A percentile compares a stretch with the other conserved stretches of the same genome.
These are phyloP conservation scores for Xiphophorus hellerii DNA, from an alignment of 2,113 vertebrate genomes.

Conservation along the genomic window DNA sequence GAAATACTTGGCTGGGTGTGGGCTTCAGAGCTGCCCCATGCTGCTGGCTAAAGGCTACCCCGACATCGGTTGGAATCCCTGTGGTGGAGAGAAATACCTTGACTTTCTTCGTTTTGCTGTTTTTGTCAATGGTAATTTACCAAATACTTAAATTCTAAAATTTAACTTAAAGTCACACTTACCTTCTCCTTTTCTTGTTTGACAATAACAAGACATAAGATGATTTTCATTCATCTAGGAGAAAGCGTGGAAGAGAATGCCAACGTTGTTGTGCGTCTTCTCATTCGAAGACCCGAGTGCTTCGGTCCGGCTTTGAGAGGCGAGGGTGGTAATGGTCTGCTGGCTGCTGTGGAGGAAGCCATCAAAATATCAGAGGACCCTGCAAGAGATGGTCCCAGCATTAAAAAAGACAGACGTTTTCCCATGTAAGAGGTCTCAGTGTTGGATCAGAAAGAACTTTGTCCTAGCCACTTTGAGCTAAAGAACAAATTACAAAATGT, in stretches of 20 bases:
- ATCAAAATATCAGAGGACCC: slow-evolving; percentile 95
- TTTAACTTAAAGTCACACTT: background rate
- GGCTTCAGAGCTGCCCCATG: slow-evolving; percentile 92
- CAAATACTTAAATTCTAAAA: slow-evolving; percentile 30
- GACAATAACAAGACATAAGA: background rate
- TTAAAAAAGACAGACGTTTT: slow-evolving; percentile 89
- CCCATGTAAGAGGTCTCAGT: slow-evolving; percentile 71
- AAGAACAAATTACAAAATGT: background rate
- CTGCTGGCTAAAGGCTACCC: slow-evolving; percentile 92
- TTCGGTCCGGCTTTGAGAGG: slow-evolving; percentile 91
- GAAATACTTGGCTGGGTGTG: slow-evolving; percentile 91
- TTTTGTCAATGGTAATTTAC: slow-evolving; percentile 88
- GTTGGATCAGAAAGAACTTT: background rate
- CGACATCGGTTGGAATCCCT: slow-evolving; percentile 95
- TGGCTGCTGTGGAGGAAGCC: slow-evolving; percentile 91
- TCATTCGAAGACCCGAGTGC: slow-evolving; percentile 91
- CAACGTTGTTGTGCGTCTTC: slow-evolving; percentile 91
- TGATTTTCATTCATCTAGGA: slow-evolving; percentile 61
- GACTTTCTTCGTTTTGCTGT: slow-evolving; percentile 94
- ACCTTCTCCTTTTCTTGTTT: background rate
- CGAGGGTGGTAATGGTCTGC: slow-evolving; percentile 89
- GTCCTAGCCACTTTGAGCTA: background rate
- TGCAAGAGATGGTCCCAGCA: slow-evolving; percentile 88
- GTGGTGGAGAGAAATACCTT: slow-evolving; percentile 91
- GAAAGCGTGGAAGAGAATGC: slow-evolving; percentile 95